Conservation (phyloP, 2,888 invertebrate species). For the Nomada ruficornis region DNA sequence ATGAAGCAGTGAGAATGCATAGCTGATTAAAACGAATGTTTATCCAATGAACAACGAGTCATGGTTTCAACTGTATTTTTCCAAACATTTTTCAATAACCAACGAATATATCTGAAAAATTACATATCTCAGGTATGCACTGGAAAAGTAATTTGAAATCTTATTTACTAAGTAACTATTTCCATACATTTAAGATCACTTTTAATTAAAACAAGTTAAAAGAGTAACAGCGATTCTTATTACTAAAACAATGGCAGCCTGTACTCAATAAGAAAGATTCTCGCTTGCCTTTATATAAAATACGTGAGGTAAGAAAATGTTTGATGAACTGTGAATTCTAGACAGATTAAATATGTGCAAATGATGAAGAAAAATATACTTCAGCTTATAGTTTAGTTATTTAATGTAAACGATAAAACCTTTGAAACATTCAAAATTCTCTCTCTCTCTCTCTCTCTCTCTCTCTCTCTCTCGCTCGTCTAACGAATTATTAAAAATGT, state of each 20-base stretch:
- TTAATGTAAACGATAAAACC: constrained; percentile 28
- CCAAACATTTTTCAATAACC: neutral
- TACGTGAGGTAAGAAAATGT: constrained; percentile 36
- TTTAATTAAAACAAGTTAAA: constrained; percentile 24
- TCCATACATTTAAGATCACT: constrained; percentile 9
- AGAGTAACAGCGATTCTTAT: constrained; percentile 24
- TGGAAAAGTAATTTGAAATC: constrained; percentile 44
- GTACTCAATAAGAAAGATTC: constrained; percentile 28
- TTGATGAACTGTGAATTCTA: constrained; percentile 21
- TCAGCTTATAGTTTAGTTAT: neutral
- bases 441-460: neutral
- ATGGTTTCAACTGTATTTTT: neutral
- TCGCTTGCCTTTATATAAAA: constrained; percentile 34
- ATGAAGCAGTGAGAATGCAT: constrained; percentile 15
- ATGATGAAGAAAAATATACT: constrained; percentile 21
- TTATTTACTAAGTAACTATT: constrained; percentile 27
- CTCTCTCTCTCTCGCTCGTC: constrained; percentile 11
- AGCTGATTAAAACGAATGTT: neutral
- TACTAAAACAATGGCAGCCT: constrained; percentile 41
- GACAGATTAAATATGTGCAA: constrained; percentile 12
- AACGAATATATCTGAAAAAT: neutral
- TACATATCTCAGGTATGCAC: neutral
- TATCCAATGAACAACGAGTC: neutral
- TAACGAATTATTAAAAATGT: constrained; percentile 14
- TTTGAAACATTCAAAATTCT: constrained; percentile 25